Base-by-base conservation (phyloP, 2,888 invertebrate genomes). In the Acanthosepion esculentum region DNA sequence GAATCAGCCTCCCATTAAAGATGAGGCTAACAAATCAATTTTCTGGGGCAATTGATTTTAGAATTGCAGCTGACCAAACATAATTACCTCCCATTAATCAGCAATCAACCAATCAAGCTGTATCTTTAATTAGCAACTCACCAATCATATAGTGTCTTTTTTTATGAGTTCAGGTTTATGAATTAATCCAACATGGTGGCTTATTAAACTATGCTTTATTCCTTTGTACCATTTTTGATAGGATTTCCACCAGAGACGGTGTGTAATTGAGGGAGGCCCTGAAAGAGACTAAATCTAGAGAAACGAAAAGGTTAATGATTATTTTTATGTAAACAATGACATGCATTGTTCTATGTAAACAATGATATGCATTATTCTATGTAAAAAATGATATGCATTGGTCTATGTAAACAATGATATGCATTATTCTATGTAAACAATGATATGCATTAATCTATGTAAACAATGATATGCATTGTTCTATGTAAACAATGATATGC, bases 21-120 rank as follows among this genome's bases (percentile, higher is more conserved):
- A n/a, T n/a, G n/a, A n/a, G n/a, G n/a, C 78, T n/a, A 78, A 78
- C n/a, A 78, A 78, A 78, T 78, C 78, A 78, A 78, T 78, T 78
- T 78, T 78, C 78, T 78, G n/a, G 78, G 78, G 78, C 78, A 78
- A n/a, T 78, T 78, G 78, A 78, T 78, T 78, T 78, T 78, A n/a
- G n/a, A 78, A 78, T 78, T n/a, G n/a, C 15, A 78, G n/a, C n/a
- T 78, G 78, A 78, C 78, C 78, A 78, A n/a, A 78, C 78, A 78
- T 78, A 78, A 78, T 78, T 78, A 78, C 78, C 78, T 78, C 18
- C n/a, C 78, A 78, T 78, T 78, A 78, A 78, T 78, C 78, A 78
- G 78, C 33, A 78, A 78, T 78, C 78, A 78, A 15, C 78, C 78
- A 78, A 78, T 78, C 78, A 78, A n/a, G 78, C 18, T 78, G 78